Evolutionary conservation across 2,797 vertebrate genomes (phyloP), one percentile per base, ranked within the genome.

Genomic region (Poecilia gillii): DNA sequence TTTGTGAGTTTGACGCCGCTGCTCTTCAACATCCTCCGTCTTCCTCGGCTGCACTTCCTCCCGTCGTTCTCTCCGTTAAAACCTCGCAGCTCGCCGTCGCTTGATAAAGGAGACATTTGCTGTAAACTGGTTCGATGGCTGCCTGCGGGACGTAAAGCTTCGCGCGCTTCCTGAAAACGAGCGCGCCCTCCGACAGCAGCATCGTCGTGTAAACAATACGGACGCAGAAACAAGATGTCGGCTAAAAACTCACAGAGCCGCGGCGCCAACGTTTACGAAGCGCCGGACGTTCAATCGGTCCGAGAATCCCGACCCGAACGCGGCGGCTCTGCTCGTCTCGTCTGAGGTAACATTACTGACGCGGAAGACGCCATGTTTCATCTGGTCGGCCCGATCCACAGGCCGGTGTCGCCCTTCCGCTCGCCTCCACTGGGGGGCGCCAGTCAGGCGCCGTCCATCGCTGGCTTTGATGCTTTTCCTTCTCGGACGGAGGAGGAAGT

Each of bases 201-300:
- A 89, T 93, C 88, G 71, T 87, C 90, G 92, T 95, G 96, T 96
- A 97, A 98, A 97, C 96, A 96, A 93, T 81, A 91, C 93, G 94
- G 92, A 95, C 91, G 89, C 62, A 81, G 77, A 88, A 80, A 79
- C 80, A 90, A 79, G 89, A 77, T 70, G 80, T 82, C 16, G 70
- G 66, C 76, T 81, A 78, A 82, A 72, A 82, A 80, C 79, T 86
- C 74, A 89, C 74, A 64, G 51, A 76, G 79, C 79, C 36, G 62
- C 72, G 77, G 81, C 76, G 80, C 72, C 39, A 23, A 87, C 55
- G 81, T 87, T 80, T 43, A 6, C 55, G 8, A 66, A 73, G 46
- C 43, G 36, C n/a, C 47, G 64, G 74, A 82, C 62, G 16, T 81
- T 71, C 73, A 11, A 80, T 79, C 81, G 43, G 79, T 74, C 73